These are phyloP conservation scores for Coilia nasus DNA, from an alignment of 2,797 vertebrate genomes.

Conservation along the genomic window DNA sequence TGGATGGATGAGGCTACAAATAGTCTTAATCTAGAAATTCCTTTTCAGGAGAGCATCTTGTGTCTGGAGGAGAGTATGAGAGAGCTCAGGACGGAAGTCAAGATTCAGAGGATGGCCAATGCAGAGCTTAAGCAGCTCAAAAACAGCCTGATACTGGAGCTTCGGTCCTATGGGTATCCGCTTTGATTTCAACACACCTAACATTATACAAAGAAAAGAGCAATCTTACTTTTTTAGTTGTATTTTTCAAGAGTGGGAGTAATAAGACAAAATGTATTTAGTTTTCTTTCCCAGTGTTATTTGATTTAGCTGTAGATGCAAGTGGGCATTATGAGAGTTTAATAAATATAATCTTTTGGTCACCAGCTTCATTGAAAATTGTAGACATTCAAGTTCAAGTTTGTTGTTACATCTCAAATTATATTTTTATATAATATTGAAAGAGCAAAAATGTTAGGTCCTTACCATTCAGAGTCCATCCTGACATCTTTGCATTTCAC, in stretches of 20 bases:
- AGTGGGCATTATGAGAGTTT: no score
- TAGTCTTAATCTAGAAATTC: neutral
- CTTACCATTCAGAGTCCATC: no score
- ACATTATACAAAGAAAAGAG: neutral
- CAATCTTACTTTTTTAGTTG: neutral
- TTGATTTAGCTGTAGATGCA: neutral
- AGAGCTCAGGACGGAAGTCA: conserved; percentile 77
- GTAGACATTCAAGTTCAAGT: no score
- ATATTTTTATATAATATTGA: no score
- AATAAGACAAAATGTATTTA: neutral
- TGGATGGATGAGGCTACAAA: neutral
- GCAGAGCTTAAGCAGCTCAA: conserved; percentile 76
- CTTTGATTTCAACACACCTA: neutral
- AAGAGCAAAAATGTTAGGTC: no score
- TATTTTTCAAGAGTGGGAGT: neutral
- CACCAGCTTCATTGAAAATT: no score
- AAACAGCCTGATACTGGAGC: conserved; percentile 73
- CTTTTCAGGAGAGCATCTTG: conserved; percentile 78
- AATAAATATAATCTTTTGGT: no score
- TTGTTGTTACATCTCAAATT: no score
- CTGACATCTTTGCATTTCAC: neutral
- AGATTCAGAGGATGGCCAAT: conserved; percentile 81
- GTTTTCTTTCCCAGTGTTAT: neutral
- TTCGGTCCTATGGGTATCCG: conserved; percentile 81
- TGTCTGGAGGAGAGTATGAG: conserved; percentile 78